Percentiles rank a stretch among this genome's conserved stretches.
phyloP scores from a whole-genome alignment of 2,888 invertebrate species.

The Hypsopygia costalis region DNA sequence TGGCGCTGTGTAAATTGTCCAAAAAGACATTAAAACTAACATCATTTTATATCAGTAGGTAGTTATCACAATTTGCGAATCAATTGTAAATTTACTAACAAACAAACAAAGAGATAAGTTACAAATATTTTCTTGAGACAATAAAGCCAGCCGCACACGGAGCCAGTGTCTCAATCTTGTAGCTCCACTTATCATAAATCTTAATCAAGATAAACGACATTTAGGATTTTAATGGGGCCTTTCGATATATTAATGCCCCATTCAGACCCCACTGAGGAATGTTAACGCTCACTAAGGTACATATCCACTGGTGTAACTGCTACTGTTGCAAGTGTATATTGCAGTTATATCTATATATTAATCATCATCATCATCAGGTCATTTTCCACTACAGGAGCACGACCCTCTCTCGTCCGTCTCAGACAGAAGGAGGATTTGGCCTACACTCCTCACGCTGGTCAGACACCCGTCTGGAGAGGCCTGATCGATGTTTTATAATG shows the following conservation, averaged over 20 bases:
- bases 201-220: slow-evolving; percentile 73
- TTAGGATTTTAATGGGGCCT: slow-evolving; percentile 66
- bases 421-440: too few relatives aligned
- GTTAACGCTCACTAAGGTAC: slow-evolving; percentile 21
- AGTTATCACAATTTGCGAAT: too few relatives aligned
- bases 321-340: neutral
- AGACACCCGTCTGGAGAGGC: too few relatives aligned
- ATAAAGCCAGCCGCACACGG: slow-evolving; percentile 12
- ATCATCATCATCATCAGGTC: too few relatives aligned
- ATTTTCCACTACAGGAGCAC: too few relatives aligned
- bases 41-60: too few relatives aligned
- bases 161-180: slow-evolving; percentile 62
- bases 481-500: too few relatives aligned
- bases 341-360: too few relatives aligned
- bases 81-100: neutral
- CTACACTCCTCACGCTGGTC: too few relatives aligned
- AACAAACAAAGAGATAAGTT: slow-evolving; percentile 3
- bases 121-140: slow-evolving; percentile 22
- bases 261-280: slow-evolving; percentile 36
- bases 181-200: slow-evolving; percentile 69
- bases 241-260: slow-evolving; percentile 65
- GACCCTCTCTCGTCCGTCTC: too few relatives aligned
- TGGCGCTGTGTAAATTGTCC: too few relatives aligned
- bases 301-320: neutral
- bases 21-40: too few relatives aligned